Percentiles rank a stretch among this genome's conserved stretches.
Conservation (phyloP, 2,888 invertebrate genomes). For the Eupeodes luniger region DNA sequence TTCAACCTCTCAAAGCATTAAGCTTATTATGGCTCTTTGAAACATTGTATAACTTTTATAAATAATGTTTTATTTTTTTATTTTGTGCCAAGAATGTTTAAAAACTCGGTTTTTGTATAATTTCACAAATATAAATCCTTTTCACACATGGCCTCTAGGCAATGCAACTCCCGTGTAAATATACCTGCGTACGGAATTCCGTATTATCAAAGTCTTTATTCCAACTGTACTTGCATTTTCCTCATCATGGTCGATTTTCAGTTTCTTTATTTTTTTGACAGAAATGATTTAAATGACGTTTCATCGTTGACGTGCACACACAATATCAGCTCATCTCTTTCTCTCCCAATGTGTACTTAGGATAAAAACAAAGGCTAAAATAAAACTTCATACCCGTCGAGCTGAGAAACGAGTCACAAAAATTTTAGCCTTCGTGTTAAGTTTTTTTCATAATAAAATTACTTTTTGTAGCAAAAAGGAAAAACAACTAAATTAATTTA, state of each 20-base stretch:
- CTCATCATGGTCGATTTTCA: conserved; percentile 21
- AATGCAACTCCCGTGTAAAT: too few relatives aligned
- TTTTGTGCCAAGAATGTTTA: too few relatives aligned
- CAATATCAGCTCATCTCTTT: conserved; percentile 52
- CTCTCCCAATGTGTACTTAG: conserved; percentile 72
- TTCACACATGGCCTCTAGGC: too few relatives aligned
- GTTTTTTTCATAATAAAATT: conserved; percentile 52
- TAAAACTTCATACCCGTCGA: conserved; percentile 61
- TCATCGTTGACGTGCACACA: conserved; percentile 59
- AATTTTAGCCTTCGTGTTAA: conserved; percentile 70
- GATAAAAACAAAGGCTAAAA: conserved; percentile 75
- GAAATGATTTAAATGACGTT: conserved; percentile 62
- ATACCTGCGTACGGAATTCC: conserved; percentile 36
- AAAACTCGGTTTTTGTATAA: too few relatives aligned
- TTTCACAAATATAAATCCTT: too few relatives aligned
- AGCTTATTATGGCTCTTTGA: too few relatives aligned
- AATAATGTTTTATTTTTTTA: too few relatives aligned
- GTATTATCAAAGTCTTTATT: not conserved
- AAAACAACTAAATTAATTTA: conserved; percentile 51
- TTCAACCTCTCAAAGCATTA: too few relatives aligned
- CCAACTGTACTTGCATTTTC: conserved; percentile 38
- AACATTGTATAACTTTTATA: too few relatives aligned
- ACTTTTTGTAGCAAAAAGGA: conserved; percentile 27
- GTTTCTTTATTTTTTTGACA: conserved; percentile 10
- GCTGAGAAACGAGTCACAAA: conserved; percentile 69